Evolutionary conservation across 2,797 vertebrate genomes (phyloP).

Genomic region (Pyrocephalus nanus): DNA sequence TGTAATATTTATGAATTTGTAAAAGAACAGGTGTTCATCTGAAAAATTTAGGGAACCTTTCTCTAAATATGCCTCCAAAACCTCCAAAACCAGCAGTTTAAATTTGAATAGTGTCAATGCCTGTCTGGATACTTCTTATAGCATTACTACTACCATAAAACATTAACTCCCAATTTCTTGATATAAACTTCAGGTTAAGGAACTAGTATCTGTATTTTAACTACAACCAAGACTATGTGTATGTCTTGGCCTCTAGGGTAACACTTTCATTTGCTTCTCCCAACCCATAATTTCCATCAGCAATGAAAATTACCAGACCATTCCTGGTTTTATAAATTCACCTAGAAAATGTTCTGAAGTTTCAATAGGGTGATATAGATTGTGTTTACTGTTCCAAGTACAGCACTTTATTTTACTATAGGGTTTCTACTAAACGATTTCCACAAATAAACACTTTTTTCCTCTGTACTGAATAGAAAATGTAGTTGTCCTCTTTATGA

Average conservation of each 20-base stretch:
- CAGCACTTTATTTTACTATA: not conserved
- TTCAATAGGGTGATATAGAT: not conserved
- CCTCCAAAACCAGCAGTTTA: not conserved
- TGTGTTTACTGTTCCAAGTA: not conserved
- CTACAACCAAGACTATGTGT: not conserved
- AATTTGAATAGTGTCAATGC: not conserved
- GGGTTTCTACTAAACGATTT: not conserved
- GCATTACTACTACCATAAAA: not conserved
- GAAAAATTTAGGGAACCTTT: not conserved
- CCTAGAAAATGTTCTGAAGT: not conserved
- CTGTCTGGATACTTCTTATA: not conserved
- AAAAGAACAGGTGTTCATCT: not conserved
- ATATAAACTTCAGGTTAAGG: not conserved
- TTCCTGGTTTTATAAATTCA: conserved; percentile 1
- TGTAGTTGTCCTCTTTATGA: not conserved
- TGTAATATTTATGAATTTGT: not conserved
- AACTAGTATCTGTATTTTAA: not conserved
- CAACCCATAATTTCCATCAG: not conserved
- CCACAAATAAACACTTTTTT: conserved; percentile 12
- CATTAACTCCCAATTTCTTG: not conserved
- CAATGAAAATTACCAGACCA: not conserved
- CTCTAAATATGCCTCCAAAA: not conserved
- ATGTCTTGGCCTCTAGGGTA: not conserved
- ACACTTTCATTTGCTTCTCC: not conserved
- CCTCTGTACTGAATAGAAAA: not conserved